Base-by-base conservation (phyloP, 2,888 invertebrate species). In the Cyclophora punctaria region DNA sequence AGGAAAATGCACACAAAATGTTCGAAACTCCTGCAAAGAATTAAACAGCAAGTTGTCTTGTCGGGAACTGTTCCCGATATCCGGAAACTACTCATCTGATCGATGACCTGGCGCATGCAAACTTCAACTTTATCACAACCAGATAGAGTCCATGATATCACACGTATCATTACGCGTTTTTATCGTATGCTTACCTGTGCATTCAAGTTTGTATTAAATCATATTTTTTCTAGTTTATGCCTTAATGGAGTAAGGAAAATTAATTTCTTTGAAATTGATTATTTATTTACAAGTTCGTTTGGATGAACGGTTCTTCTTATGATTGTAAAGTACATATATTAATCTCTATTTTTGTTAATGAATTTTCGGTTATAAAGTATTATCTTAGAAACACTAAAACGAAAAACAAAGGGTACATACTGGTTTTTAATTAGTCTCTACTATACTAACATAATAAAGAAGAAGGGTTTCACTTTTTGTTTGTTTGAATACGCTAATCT, bases 41-140 rank as follows among this genome's bases (percentile, higher is more conserved):
- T 69, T 63, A 72, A 75, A 70, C 51, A 69, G 71, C 70, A 75
- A 75, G 76, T 72, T 72, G 77, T 77, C 79, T 70, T 63, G 71
- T 64, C 69, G 69, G 75, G 77, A 76, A 77, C 75, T 71, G 63
- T 73, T 69, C 64, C 64, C 62, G 57, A 64, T 64, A 64, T 72
- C 74, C 79, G 81, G 82, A 75, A 76, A 68, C 66, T 61, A 54
- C 48, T 44, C 43, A 45, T 51, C 46, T 53, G n/a, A 44, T 35
- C 35, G 44, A 41, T 33, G 7, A 47, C 33, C 33, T 41, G 4
- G 5, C 3, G 7, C 35, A 20, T 20, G 35, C 47, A 45, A 52
- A 45, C 44, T 33, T 41, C 41, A 7, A 50, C 53, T 47, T 51
- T 57, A 57, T 34, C 35, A 1, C 45, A n/a, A 40, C 37, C 20